Conservation (phyloP, 2,888 invertebrate genomes). For the Drosophila sordidula region DNA sequence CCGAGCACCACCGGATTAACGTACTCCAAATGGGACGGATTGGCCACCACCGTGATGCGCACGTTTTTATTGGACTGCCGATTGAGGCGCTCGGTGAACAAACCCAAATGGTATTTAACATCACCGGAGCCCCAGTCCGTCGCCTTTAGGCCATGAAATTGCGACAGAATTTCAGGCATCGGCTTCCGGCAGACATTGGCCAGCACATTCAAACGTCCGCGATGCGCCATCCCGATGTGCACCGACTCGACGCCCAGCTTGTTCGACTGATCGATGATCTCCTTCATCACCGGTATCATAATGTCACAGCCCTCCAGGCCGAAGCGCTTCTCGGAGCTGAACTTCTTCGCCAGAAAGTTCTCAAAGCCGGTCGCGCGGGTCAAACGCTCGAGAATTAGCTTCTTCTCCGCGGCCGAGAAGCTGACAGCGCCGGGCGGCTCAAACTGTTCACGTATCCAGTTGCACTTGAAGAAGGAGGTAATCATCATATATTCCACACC, state of each 20-base stretch:
- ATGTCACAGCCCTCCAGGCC: slow-evolving; percentile 99
- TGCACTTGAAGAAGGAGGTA: slow-evolving; percentile 97
- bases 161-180: slow-evolving; percentile 93
- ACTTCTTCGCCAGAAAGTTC: slow-evolving; percentile 98
- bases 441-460: slow-evolving; percentile 98
- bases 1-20: slow-evolving; percentile 94
- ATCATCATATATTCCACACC: slow-evolving; percentile 99
- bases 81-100: slow-evolving; percentile 92
- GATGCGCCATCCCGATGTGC: slow-evolving; percentile 95
- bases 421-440: slow-evolving; percentile 95
- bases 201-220: slow-evolving; percentile 93
- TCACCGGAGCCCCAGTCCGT: slow-evolving; percentile 93
- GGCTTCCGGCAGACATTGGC: slow-evolving; percentile 96
- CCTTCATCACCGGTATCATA: slow-evolving; percentile 98
- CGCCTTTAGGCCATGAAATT: slow-evolving; percentile 92
- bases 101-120: slow-evolving; percentile 96
- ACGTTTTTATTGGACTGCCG: slow-evolving; percentile 90
- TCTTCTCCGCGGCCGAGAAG: slow-evolving; percentile 93
- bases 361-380: slow-evolving; percentile 98
- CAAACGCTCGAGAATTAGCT: slow-evolving; percentile 95
- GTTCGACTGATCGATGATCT: slow-evolving; percentile 97
- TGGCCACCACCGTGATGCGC: slow-evolving; percentile 94
- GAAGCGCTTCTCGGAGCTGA: slow-evolving; percentile 99
- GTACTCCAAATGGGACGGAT: slow-evolving; percentile 96
- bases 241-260: slow-evolving; percentile 96